Conservation (phyloP, 2,888 invertebrate genomes). For the Sturmia bella region DNA sequence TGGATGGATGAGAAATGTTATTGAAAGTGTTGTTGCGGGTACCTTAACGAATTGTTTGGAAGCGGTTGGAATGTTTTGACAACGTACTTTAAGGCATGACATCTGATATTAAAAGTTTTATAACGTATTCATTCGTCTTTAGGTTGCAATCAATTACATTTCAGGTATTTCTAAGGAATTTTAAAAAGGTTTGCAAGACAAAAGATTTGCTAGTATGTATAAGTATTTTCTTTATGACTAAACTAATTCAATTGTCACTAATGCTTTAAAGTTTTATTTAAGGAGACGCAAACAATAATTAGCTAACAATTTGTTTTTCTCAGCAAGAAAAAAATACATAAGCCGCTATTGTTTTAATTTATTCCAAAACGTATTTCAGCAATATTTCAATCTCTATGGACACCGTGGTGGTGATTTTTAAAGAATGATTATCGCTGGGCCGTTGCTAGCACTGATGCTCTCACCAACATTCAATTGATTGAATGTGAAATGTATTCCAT, state of each 20-base stretch:
- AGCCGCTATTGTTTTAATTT: too few relatives aligned
- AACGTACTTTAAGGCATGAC: neutral
- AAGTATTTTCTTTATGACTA: neutral
- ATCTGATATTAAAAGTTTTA: slow-evolving; percentile 22
- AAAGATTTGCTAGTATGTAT: too few relatives aligned
- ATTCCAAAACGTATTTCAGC: too few relatives aligned
- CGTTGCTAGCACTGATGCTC: neutral
- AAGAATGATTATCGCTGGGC: neutral
- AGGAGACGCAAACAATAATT: too few relatives aligned
- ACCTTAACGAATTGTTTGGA: slow-evolving; percentile 1
- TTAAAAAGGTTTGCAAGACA: neutral
- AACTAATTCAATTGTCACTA: too few relatives aligned
- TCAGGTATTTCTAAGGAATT: neutral
- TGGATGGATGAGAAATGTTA: neutral
- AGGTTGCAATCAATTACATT: slow-evolving; percentile 21
- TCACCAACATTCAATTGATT: neutral
- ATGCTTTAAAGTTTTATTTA: too few relatives aligned
- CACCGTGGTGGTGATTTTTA: neutral
- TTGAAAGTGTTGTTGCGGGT: neutral
- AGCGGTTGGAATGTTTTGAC: neutral
- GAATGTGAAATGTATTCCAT: too few relatives aligned
- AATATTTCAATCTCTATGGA: neutral
- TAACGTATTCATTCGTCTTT: slow-evolving; percentile 38
- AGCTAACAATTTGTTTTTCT: too few relatives aligned
- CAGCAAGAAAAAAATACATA: too few relatives aligned